A percentile compares a stretch with the other conserved stretches of the same genome.
These are phyloP conservation scores for Pongo pygmaeus DNA, from an alignment of 2,113 vertebrate species.

Conservation along the genomic window DNA sequence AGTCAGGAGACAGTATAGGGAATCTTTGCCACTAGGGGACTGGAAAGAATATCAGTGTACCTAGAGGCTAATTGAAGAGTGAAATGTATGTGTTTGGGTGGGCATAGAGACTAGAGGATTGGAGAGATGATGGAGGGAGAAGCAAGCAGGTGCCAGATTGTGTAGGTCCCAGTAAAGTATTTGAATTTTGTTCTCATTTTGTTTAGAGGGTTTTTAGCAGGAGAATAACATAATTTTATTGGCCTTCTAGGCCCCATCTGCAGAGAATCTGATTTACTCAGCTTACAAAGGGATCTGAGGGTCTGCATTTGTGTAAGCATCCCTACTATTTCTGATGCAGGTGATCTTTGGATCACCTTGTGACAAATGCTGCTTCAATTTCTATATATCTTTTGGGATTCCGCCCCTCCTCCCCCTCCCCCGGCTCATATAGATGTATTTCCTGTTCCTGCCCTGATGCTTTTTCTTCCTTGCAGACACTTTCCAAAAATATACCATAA, in stretches of 20 bases:
- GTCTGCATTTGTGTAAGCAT: neutral
- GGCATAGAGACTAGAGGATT: neutral
- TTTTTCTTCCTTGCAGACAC: neutral
- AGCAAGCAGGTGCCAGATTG: neutral
- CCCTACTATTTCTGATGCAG: neutral
- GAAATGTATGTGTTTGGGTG: neutral
- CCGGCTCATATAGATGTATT: neutral
- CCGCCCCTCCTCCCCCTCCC: neutral
- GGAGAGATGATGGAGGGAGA: neutral
- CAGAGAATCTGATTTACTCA: neutral
- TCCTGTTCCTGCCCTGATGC: fast-evolving
- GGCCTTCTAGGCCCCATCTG: neutral
- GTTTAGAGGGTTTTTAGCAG: neutral
- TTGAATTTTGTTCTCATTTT: neutral
- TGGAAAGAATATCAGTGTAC: neutral
- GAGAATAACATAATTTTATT: neutral
- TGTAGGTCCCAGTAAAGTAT: neutral
- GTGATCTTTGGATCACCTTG: neutral
- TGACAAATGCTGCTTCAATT: neutral
- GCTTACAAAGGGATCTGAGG: neutral
- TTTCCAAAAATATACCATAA: neutral
- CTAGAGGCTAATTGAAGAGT: neutral
- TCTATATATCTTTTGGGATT: neutral
- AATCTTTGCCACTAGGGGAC: neutral
- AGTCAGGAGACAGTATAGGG: neutral